Percentiles rank a stretch among this genome's conserved stretches.
Conservation (phyloP, 2,113 vertebrate species). For the Chionomys nivalis region DNA sequence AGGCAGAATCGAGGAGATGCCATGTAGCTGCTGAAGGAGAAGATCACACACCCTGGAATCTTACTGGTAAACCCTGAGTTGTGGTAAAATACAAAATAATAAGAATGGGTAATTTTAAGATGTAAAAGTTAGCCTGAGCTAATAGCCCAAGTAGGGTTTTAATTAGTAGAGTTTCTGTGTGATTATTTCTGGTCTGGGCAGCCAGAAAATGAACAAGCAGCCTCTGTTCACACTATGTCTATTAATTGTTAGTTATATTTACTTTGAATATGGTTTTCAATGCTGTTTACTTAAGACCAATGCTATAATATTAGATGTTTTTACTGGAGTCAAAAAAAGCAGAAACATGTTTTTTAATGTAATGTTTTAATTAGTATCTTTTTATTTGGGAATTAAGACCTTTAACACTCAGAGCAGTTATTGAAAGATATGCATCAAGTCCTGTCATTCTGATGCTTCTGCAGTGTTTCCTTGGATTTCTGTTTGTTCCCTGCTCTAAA, state of each 20-base stretch:
- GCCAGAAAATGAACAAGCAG: too few species aligned
- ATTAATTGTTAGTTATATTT: neutral
- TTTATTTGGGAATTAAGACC: neutral
- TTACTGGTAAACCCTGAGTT: too few species aligned
- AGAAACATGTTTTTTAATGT: neutral
- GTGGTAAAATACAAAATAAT: too few species aligned
- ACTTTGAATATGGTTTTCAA: neutral
- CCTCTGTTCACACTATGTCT: neutral
- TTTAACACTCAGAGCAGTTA: neutral
- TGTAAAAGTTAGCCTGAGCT: too few species aligned
- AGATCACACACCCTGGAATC: too few species aligned
- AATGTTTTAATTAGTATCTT: neutral
- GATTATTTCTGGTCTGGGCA: too few species aligned
- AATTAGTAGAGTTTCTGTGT: too few species aligned
- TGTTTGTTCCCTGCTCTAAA: neutral
- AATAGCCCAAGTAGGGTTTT: too few species aligned
- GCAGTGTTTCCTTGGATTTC: neutral
- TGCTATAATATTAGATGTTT: neutral
- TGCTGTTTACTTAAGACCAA: neutral
- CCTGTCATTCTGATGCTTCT: neutral
- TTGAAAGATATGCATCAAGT: neutral
- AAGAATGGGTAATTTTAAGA: too few species aligned
- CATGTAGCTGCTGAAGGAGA: too few species aligned
- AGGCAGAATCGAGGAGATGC: too few species aligned
- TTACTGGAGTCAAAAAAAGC: neutral